Conservation (phyloP, 2,888 invertebrate species). For the Mythimna lalbum region DNA sequence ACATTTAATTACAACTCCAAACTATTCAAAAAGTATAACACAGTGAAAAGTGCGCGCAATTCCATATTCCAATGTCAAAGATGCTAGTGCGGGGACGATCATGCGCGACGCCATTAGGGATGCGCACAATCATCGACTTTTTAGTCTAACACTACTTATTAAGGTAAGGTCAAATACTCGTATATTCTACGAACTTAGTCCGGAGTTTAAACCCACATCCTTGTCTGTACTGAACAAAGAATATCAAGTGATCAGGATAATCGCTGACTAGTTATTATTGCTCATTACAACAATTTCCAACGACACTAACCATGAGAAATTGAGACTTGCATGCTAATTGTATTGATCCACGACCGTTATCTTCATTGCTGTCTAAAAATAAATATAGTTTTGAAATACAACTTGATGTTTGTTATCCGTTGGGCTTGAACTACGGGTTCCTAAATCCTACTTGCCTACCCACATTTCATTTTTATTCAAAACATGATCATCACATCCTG, state of each 20-base stretch:
- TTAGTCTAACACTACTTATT: too few species aligned
- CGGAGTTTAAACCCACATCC: conserved; percentile 35
- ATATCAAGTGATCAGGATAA: conserved; percentile 5
- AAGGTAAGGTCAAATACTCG: conserved; percentile 32
- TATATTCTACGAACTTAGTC: conserved; percentile 31
- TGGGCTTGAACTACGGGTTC: not conserved
- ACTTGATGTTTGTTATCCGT: not conserved
- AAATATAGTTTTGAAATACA: not conserved
- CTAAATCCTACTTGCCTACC: not conserved
- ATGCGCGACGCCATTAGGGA: too few species aligned
- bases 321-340: conserved; percentile 9
- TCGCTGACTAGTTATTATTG: conserved; percentile 10
- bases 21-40: too few species aligned
- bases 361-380: not conserved
- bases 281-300: conserved; percentile 10
- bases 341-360: not conserved
- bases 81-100: too few species aligned
- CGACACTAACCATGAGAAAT: conserved; percentile 10
- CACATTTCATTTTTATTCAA: conserved; percentile 13
- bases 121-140: too few species aligned
- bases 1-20: too few species aligned
- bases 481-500: conserved; percentile 22
- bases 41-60: too few species aligned
- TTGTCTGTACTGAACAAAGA: conserved; percentile 34
- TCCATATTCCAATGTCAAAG: too few species aligned